Base-by-base conservation (phyloP, 64 coral and sea anemone genomes). In the Porites lutea region DNA sequence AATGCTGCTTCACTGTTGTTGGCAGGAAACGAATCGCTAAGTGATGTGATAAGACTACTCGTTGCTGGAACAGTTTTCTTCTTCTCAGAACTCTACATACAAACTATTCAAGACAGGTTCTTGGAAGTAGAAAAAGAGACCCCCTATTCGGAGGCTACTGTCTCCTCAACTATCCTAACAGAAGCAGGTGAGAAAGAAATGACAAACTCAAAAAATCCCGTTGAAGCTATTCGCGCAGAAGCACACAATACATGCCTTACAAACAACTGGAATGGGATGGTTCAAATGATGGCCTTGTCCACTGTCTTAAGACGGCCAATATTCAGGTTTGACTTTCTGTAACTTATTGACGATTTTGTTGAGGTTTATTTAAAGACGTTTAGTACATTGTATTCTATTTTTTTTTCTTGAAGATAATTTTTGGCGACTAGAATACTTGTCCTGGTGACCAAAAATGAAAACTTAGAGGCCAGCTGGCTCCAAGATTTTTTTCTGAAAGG, bases 161-260 rank as follows among this genome's bases (percentile, higher is more conserved):
- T 71, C 22, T 71, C 23, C 68, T 71, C 21, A 37, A 71, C n/a
- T 27, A 71, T 71, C 68, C 68, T 71, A 37, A 71, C 68, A 71
- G 68, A 71, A 23, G 68, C 68, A 12, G 68, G 68, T 71, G 68
- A 71, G 68, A 71, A 71, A 71, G 68, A 71, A 27, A 71, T 71
- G 68, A 71, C 68, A 6, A 21, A 45, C 22, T 71, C 68, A n/a
- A 71, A 71, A 71, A 71, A 45, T 71, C 27, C 9, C 20, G n/a
- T 71, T 7, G n/a, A 71, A 23, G 68, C 68, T 71, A 8, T 71
- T 71, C 21, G 6, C 22, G 68, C 27, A 37, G 68, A 71, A 71
- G 68, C 68, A 71, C n/a, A 5, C 68, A 23, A 71, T 37, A 71
- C 1, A 37, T 37, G 27, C 27, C 27, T 37, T 37, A 37, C 27